phyloP scores from a whole-genome alignment of 1,140 invertebrate species.

The Drosophila takahashii region DNA sequence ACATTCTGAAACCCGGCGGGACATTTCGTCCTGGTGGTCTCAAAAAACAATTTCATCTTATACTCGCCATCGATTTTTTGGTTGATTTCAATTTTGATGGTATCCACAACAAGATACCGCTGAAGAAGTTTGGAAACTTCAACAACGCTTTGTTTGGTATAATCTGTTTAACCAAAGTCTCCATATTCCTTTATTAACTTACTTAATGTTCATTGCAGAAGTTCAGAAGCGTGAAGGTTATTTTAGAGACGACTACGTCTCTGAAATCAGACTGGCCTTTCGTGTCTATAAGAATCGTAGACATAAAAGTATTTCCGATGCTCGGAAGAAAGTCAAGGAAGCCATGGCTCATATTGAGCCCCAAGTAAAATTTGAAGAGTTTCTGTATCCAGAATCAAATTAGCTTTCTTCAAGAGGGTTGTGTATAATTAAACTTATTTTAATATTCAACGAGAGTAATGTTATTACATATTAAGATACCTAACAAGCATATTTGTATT shows the following conservation, averaged over 20 bases:
- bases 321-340: slow-evolving; percentile 24
- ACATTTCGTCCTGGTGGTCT: slow-evolving; percentile 22
- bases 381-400: slow-evolving; percentile 7
- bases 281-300: slow-evolving; percentile 34
- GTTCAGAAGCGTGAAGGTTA: slow-evolving; percentile 10
- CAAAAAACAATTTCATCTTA: slow-evolving; percentile 30
- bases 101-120: slow-evolving; percentile 35
- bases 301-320: slow-evolving; percentile 20
- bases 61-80: slow-evolving; percentile 29
- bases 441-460: not conserved
- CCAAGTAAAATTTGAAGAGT: slow-evolving; percentile 24
- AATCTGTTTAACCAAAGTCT: no score
- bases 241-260: slow-evolving; percentile 27
- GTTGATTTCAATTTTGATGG: slow-evolving; percentile 34
- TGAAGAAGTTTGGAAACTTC: slow-evolving; percentile 29
- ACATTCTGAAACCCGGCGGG: slow-evolving; percentile 25
- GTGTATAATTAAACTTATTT: not conserved
- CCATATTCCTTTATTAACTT: not conserved
- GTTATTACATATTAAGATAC: no score
- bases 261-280: slow-evolving; percentile 28
- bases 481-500: no score
- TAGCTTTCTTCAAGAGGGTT: not conserved
- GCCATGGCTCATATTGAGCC: slow-evolving; percentile 16
- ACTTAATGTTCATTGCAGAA: slow-evolving; percentile 8
- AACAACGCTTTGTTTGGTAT: slow-evolving; percentile 36